Conservation (phyloP, 2,797 vertebrate genomes). For the Adelosebastes latens region DNA sequence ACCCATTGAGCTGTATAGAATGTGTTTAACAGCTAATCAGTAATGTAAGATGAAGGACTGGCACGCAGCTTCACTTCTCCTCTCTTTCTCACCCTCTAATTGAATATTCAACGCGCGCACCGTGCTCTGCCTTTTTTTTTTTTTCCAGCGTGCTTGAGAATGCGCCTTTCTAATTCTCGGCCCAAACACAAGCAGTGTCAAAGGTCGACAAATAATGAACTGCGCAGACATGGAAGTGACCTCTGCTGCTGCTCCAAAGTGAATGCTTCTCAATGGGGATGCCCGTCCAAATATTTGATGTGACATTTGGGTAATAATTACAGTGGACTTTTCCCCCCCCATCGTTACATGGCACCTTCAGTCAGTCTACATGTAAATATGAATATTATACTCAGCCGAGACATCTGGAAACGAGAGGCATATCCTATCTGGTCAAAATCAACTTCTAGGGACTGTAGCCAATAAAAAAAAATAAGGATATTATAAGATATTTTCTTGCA, state of each 20-base stretch:
- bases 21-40: conserved; percentile 80
- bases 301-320: conserved; percentile 18
- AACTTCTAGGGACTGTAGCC: background rate
- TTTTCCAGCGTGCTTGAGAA: conserved; percentile 69
- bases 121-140: conserved; percentile 61
- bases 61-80: conserved; percentile 68
- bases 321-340: background rate
- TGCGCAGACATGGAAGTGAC: conserved; percentile 90
- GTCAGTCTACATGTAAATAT: background rate
- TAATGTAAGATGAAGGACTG: conserved; percentile 76
- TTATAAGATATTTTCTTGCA: background rate
- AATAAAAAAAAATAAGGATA: background rate
- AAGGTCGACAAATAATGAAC: conserved; percentile 96
- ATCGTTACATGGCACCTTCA: background rate
- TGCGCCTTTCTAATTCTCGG: conserved; percentile 84
- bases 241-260: conserved; percentile 37
- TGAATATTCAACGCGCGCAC: conserved; percentile 81
- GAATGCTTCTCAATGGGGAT: background rate
- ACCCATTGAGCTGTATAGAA: conserved; percentile 69
- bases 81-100: conserved; percentile 64
- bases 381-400: background rate
- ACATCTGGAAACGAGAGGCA: background rate
- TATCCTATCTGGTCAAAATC: background rate
- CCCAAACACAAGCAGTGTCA: conserved; percentile 91
- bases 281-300: conserved; percentile 9